Evolutionary conservation across 2,797 vertebrate genomes (phyloP).

Genomic region (Acanthurus tractus): DNA sequence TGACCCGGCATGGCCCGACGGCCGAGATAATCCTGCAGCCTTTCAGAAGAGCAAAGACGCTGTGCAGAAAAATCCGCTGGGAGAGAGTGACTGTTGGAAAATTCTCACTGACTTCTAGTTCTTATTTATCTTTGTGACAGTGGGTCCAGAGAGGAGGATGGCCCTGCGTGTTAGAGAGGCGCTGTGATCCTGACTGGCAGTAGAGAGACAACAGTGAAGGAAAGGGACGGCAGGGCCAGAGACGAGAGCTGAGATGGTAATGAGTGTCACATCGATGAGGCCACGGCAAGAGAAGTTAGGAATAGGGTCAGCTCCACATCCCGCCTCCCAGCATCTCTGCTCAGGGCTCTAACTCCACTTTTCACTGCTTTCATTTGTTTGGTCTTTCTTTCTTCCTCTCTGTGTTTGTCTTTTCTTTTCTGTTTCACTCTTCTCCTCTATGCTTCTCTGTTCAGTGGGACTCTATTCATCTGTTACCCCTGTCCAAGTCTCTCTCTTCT

Average conservation of each 20-base stretch:
- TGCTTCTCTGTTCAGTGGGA: constrained; percentile 10
- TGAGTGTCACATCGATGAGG: constrained; percentile 85
- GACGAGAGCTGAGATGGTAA: constrained; percentile 70
- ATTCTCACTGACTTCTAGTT: constrained; percentile 70
- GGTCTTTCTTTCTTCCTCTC: constrained; percentile 38
- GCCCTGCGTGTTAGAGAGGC: constrained; percentile 48
- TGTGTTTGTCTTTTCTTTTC: constrained; percentile 25
- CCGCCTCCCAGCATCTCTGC: constrained; percentile 48
- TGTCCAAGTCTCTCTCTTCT: constrained; percentile 31
- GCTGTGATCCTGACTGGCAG: constrained; percentile 74
- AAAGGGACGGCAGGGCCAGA: constrained; percentile 49
- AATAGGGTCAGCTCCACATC: constrained; percentile 71
- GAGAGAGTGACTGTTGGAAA: constrained; percentile 77
- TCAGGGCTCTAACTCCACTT: constrained; percentile 50
- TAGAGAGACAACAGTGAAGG: constrained; percentile 53
- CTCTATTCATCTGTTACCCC: constrained; percentile 44
- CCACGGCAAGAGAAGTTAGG: constrained; percentile 64
- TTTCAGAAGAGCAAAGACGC: constrained; percentile 51
- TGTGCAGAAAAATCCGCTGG: constrained; percentile 45
- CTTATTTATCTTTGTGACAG: constrained; percentile 72
- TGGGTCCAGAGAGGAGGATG: constrained; percentile 53
- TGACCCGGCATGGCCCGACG: constrained; percentile 61
- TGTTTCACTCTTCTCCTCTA: constrained; percentile 38
- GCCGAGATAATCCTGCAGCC: constrained; percentile 66
- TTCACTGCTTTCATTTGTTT: constrained; percentile 56